Evolutionary conservation across 2,797 vertebrate species (phyloP).

Genomic region (Lepilemur septentrionalis): DNA sequence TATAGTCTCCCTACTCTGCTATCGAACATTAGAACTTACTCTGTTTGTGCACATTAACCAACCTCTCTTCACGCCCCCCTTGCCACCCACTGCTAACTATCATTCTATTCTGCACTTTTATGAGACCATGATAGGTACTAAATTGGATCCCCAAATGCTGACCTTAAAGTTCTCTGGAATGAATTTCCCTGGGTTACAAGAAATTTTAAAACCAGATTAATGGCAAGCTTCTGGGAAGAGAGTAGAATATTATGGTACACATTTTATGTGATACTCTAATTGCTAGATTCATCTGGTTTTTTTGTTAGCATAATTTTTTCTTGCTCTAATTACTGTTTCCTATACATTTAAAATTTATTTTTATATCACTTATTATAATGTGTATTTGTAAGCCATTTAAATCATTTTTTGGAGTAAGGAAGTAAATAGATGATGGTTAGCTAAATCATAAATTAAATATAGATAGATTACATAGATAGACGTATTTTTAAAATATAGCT

Average conservation of each 20-base stretch:
- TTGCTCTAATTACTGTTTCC: not conserved
- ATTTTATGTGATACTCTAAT: not conserved
- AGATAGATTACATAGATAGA: not conserved
- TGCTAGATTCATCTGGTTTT: not conserved
- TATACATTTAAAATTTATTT: not conserved
- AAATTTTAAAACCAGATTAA: not conserved
- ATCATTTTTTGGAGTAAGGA: not conserved
- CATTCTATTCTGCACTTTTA: not conserved
- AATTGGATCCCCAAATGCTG: not conserved
- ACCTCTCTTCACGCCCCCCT: too few species aligned
- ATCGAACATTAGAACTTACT: not conserved
- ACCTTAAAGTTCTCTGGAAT: not conserved
- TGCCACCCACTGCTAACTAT: not conserved
- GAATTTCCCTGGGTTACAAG: not conserved
- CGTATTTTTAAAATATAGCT: not conserved
- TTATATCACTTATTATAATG: not conserved
- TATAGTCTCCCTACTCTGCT: not conserved
- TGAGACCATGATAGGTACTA: not conserved
- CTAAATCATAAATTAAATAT: not conserved
- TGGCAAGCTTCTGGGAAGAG: not conserved
- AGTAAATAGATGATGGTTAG: not conserved
- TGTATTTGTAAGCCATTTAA: not conserved
- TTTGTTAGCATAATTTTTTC: not conserved
- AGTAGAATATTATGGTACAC: not conserved
- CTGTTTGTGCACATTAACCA: not conserved